phyloP scores from a whole-genome alignment of 2,888 invertebrate species.

The Cyaniris semiargus region DNA sequence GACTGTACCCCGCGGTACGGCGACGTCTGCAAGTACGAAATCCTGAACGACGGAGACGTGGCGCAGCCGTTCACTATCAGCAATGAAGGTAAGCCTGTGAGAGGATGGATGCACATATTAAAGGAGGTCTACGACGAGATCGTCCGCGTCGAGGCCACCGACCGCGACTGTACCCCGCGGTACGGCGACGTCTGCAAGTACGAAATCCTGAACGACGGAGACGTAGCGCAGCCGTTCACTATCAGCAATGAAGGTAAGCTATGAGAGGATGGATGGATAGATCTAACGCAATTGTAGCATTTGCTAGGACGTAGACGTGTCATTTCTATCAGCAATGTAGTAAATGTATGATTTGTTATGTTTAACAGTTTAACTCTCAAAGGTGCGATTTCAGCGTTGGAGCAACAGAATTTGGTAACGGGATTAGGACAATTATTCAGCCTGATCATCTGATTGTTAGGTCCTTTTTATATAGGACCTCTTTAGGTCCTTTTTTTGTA shows the following conservation, averaged over 20 bases:
- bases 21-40: slow-evolving; percentile 98
- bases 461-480: no score
- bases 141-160: slow-evolving; percentile 93
- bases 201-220: slow-evolving; percentile 88
- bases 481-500: no score
- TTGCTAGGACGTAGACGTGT: no score
- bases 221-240: slow-evolving; percentile 86
- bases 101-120: neutral
- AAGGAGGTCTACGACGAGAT: slow-evolving; percentile 90
- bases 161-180: slow-evolving; percentile 96
- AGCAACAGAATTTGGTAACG: no score
- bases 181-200: slow-evolving; percentile 98
- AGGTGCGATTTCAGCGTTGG: no score
- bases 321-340: no score
- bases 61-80: slow-evolving; percentile 93
- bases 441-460: no score
- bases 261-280: neutral
- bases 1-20: slow-evolving; percentile 98
- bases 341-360: no score
- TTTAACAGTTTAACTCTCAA: no score
- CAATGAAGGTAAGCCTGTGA: slow-evolving; percentile 85
- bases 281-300: no score
- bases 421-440: no score
- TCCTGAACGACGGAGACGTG: slow-evolving; percentile 83
- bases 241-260: slow-evolving; percentile 93